A percentile compares a stretch with the other conserved stretches of the same genome.
These are phyloP conservation scores for Peromyscus eremicus DNA, from an alignment of 2,797 vertebrate genomes.

Conservation along the genomic window DNA sequence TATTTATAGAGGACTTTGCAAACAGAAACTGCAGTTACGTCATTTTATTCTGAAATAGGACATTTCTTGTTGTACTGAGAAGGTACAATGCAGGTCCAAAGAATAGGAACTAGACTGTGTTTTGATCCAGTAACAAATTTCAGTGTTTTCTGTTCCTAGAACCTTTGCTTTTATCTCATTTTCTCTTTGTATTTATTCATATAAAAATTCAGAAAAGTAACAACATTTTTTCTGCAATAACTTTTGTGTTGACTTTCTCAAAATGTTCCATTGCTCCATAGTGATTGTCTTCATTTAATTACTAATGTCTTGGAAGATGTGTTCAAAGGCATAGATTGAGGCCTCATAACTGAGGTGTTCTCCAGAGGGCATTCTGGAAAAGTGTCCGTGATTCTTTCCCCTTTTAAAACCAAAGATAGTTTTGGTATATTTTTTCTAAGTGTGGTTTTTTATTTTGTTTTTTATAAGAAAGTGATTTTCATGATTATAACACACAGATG, in stretches of 20 bases:
- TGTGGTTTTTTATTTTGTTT: not conserved
- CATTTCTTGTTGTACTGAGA: not conserved
- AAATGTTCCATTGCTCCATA: not conserved
- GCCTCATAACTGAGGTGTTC: not conserved
- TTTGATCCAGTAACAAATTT: not conserved
- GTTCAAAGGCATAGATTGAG: constrained; percentile 6
- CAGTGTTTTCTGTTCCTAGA: constrained; percentile 34
- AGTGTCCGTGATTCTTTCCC: not conserved
- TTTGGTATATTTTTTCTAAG: not conserved
- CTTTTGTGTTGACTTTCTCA: constrained; percentile 49
- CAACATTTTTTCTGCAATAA: constrained; percentile 59
- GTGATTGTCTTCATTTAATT: constrained; percentile 47
- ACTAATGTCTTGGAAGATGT: constrained; percentile 49
- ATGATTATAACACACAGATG: constrained; percentile 40
- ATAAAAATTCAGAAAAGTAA: constrained; percentile 54
- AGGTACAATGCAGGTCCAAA: constrained; percentile 24
- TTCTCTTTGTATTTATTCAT: constrained; percentile 42
- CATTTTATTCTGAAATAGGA: not conserved
- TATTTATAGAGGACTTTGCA: constrained; percentile 34
- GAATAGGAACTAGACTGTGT: not conserved
- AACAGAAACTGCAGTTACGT: not conserved
- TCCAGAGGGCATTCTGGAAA: constrained; percentile 42
- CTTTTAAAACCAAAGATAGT: constrained; percentile 17
- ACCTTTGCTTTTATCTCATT: constrained; percentile 38
- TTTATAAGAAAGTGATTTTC: not conserved